Base-by-base conservation (phyloP, 2,113 vertebrate species). In the Nesogale talazaci region DNA sequence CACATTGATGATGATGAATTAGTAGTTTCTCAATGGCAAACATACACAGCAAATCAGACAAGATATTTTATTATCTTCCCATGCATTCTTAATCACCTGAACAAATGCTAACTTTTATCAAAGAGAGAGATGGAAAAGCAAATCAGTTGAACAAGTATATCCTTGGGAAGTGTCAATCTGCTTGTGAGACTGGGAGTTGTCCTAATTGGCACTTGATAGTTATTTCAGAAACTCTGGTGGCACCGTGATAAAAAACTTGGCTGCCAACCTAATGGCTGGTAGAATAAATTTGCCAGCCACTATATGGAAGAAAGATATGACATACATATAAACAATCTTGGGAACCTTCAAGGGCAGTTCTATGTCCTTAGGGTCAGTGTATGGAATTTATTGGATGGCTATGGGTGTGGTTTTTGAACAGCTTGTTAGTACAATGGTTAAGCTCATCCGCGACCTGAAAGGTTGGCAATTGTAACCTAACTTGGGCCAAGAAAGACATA, bases 71-170 rank as follows among this genome's bases (percentile, higher is more conserved):
- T 65, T 38, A 77, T 34, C 57, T 81, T 23, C 63, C 72, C 72
- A 70, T 6, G 2, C 4, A 5, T 38, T 65, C n/a, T 52, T 9
- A 78, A 3, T 56, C 78, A 76, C 34, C 74, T 84, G 69, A 90
- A 92, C 14, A 90, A 95, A 93, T 61, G 6, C 19, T 77, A 40
- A n/a, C 56, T 90, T 78, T 69, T 12, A 5, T 78, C 52, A 91
- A 91, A 89, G 25, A 85, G 25, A 88, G 23, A 56, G 10, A n/a
- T 79, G 10, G 74, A 42, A 92, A 80, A 76, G 17, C 22, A 59
- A 82, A 22, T 69, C 22, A 61, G 74, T 23, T 78, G 19, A 86
- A 14, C 34, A 70, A 56, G 6, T 42, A 7, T 34, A 56, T 42
- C 82, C 22, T 84, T 72, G 27, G 38, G 74, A 85, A 83, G 40